Base-by-base conservation (phyloP, 23 tunicate genomes). In the Halocynthia roretzi region DNA sequence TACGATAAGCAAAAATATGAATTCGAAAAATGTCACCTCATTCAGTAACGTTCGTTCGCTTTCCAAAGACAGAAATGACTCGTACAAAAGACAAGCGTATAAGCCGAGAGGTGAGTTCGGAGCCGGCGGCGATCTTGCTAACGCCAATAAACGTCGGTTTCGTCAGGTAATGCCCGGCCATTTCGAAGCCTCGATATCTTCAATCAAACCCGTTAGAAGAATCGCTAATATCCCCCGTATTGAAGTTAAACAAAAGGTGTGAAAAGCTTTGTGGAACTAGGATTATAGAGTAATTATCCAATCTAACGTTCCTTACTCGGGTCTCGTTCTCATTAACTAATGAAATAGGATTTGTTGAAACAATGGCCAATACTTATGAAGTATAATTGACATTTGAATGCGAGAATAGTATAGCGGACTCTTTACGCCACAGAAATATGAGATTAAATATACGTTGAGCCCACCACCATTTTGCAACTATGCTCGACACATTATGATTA, bases 171-270 rank as follows among this genome's bases (percentile, higher is more conserved):
- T 80, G 15, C 89, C 87, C 69, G 60, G 69, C 51, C 58, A 68
- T 55, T 89, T 89, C 74, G 96, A 87, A 58, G 96, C 96, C 70
- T 84, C 96, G 20, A 89, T 89, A 68, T 58, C 88, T 8, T 84
- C 88, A 21, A 83, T 89, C 9, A 89, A 89, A 53, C 96, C 96
- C 21, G 7, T 85, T 8, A 63, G 96, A 57, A 64, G 88, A 22
- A 70, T 89, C 18, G 96, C 81, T 5, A 89, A 89, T 53, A 31
- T 31, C 44, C 44, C 44, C 44, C 44, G 44, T 31, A 31, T 82
- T 81, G 61, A 67, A 55, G 58, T 80, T 68, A 68, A 76, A 80
- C 78, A 74, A 74, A 54, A 64, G 22, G 78, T 50, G 10, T 74
- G 56, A 56, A 54, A 11, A 74, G 44, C 44, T 31, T 31, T 31